These are phyloP conservation scores for Pachyseris speciosa DNA, from an alignment of 64 coral and sea anemone genomes.

Conservation along the genomic window DNA sequence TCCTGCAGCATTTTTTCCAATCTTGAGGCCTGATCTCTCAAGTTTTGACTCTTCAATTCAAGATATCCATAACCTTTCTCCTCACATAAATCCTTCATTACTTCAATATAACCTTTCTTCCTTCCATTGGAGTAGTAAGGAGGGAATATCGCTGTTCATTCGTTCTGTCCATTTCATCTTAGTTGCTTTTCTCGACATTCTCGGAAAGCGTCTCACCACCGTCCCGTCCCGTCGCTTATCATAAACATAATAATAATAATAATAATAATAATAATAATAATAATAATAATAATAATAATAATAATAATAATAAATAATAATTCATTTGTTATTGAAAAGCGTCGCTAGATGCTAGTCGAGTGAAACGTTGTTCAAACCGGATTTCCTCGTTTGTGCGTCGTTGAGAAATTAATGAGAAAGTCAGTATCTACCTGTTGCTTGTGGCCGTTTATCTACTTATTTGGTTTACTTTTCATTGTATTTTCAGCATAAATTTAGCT, in stretches of 20 bases:
- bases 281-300: no score
- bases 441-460: not conserved
- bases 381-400: not conserved
- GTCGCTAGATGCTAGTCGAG: no score
- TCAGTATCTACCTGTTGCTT: conserved; percentile 30
- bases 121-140: not conserved
- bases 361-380: not conserved
- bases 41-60: conserved; percentile 17
- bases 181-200: no score
- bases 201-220: no score
- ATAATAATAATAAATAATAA: no score
- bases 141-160: no score
- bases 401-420: conserved; percentile 2
- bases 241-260: no score
- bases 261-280: no score
- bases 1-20: not conserved
- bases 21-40: conserved; percentile 16
- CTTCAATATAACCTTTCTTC: conserved; percentile 14
- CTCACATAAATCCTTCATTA: conserved; percentile 24
- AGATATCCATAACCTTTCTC: conserved; percentile 7
- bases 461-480: not conserved
- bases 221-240: no score
- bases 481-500: not conserved
- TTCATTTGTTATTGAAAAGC: no score
- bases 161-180: no score